Conservation (phyloP, 2,888 invertebrate species). For the Anticlea derivata region DNA sequence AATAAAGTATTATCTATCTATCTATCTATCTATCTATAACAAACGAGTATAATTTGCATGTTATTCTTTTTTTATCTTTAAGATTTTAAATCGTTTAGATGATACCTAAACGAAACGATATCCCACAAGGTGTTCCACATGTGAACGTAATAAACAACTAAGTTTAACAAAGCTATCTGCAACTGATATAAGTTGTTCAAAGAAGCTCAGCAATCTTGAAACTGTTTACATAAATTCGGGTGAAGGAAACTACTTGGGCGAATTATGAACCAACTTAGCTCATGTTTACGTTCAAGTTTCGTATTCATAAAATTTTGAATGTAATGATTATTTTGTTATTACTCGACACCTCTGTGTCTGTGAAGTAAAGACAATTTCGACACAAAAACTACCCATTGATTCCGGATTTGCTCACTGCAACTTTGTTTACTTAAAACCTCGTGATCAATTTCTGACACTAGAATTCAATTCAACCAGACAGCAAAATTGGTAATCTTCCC, state of each 20-base stretch:
- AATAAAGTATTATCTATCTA: too few species aligned
- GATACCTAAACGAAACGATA: background rate
- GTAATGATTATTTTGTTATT: background rate
- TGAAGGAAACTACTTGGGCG: conserved; percentile 20
- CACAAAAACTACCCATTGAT: too few species aligned
- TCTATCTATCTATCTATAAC: too few species aligned
- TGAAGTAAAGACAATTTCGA: too few species aligned
- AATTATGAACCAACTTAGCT: conserved; percentile 22
- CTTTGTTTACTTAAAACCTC: too few species aligned
- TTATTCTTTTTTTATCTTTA: background rate
- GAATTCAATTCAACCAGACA: too few species aligned
- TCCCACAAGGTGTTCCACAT: conserved; percentile 1
- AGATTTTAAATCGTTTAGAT: too few species aligned
- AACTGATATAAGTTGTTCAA: conserved; percentile 17
- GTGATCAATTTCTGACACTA: too few species aligned
- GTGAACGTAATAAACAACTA: conserved; percentile 19
- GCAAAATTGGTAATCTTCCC: too few species aligned
- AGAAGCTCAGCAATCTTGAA: conserved; percentile 24
- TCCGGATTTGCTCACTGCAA: too few species aligned
- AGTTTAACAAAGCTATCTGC: conserved; percentile 24
- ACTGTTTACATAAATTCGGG: conserved; percentile 27
- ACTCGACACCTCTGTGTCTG: too few species aligned
- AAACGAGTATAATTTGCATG: too few species aligned
- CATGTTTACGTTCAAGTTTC: conserved; percentile 13
- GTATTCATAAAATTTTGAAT: conserved; percentile 14